Percentiles rank a stretch among this genome's conserved stretches.
These are phyloP conservation scores for Hirtodrosophila trivittata DNA, from an alignment of 2,888 invertebrate genomes.

Conservation along the genomic window DNA sequence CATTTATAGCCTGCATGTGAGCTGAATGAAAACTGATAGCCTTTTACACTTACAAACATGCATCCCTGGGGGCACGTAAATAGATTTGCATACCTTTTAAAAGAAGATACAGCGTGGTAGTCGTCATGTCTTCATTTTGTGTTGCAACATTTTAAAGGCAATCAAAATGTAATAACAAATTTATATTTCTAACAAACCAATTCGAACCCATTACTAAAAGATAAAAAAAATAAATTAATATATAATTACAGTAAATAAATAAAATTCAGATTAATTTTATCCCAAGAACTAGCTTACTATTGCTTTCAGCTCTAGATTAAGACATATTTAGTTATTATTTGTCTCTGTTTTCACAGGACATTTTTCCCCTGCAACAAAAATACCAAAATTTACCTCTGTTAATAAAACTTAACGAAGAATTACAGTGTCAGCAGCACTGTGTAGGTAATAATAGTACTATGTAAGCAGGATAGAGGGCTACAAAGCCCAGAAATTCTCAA, in stretches of 20 bases:
- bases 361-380: too few relatives aligned
- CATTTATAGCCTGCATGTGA: conserved; percentile 37
- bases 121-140: neutral
- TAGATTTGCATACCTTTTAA: neutral
- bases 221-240: too few relatives aligned
- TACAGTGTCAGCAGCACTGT: neutral
- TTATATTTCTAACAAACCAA: too few relatives aligned
- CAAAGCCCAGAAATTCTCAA: neutral
- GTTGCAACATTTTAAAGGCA: neutral
- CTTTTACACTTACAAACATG: conserved; percentile 32
- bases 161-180: too few relatives aligned
- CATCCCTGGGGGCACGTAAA: neutral
- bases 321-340: too few relatives aligned
- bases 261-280: too few relatives aligned
- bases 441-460: neutral
- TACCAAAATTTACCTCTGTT: neutral
- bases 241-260: too few relatives aligned
- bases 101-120: neutral
- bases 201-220: too few relatives aligned
- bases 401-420: neutral
- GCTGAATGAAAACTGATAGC: conserved; percentile 44
- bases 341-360: neutral
- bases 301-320: too few relatives aligned
- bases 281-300: too few relatives aligned
- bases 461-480: conserved; percentile 1